These are phyloP conservation scores for Seira sanloemensis DNA, from an alignment of 2,888 invertebrate species.

Conservation along the genomic window DNA sequence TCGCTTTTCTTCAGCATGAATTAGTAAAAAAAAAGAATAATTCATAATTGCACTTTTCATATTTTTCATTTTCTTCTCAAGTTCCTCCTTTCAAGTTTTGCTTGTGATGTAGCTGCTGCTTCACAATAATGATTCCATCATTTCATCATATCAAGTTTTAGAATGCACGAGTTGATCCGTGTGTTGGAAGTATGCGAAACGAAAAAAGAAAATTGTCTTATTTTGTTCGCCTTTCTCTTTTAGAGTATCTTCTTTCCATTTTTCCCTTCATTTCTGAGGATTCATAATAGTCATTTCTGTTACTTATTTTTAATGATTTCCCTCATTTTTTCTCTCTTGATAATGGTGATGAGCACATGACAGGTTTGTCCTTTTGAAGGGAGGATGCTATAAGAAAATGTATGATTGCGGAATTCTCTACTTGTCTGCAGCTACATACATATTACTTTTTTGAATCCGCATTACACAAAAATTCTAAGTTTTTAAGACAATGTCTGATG, in stretches of 20 bases:
- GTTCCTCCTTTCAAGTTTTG: not conserved
- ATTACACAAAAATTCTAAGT: slow-evolving; percentile 28
- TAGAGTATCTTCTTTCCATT: slow-evolving; percentile 47
- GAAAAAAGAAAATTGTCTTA: not conserved
- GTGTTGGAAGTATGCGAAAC: slow-evolving; percentile 18
- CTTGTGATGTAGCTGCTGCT: not conserved
- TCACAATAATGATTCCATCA: not conserved
- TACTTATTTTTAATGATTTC: slow-evolving; percentile 52
- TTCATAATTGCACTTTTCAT: not conserved
- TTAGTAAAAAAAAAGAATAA: not conserved
- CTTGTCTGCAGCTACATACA: not conserved
- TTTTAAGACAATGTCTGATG: not conserved
- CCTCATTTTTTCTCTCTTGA: slow-evolving; percentile 33
- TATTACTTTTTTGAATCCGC: slow-evolving; percentile 43
- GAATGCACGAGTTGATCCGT: slow-evolving; percentile 19
- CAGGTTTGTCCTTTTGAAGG: slow-evolving; percentile 47
- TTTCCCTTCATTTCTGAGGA: slow-evolving; percentile 20
- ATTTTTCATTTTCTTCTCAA: not conserved
- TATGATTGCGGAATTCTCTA: not conserved
- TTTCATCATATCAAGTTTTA: slow-evolving; percentile 26
- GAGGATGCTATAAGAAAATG: not conserved
- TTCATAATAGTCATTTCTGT: slow-evolving; percentile 32
- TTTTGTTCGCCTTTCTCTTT: not conserved
- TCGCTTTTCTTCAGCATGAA: not conserved
- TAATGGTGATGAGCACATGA: slow-evolving; percentile 27